A percentile compares a stretch with the other conserved stretches of the same genome.
Evolutionary conservation across 2,113 vertebrate species (phyloP).

Genomic region (Fulica atra): DNA sequence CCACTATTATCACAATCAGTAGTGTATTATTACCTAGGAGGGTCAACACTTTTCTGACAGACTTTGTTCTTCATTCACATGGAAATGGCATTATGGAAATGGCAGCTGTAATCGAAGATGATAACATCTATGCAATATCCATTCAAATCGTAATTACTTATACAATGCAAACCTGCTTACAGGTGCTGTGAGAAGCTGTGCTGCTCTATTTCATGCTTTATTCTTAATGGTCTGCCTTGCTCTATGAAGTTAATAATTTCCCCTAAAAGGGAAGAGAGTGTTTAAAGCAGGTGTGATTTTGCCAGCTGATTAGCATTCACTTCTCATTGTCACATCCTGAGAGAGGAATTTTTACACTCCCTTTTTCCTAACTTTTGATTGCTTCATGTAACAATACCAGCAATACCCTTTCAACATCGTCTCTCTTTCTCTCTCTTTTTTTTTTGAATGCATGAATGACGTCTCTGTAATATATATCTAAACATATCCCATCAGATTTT

Average conservation of each 20-base stretch:
- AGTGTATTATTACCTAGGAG: constrained; percentile 11
- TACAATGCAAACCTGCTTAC: neutral
- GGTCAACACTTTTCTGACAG: constrained; percentile 32
- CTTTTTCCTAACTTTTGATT: neutral
- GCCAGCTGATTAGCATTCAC: constrained; percentile 4
- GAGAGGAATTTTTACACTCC: neutral
- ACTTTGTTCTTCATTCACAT: constrained; percentile 23
- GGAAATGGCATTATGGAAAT: constrained; percentile 34
- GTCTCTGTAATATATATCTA: neutral
- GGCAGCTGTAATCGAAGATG: constrained; percentile 1
- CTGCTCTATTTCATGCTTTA: neutral
- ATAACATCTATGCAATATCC: constrained; percentile 32
- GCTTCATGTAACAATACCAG: neutral
- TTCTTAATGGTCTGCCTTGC: neutral
- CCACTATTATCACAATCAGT: constrained; percentile 1
- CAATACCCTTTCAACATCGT: neutral
- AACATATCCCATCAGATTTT: neutral
- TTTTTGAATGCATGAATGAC: neutral
- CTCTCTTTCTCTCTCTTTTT: neutral
- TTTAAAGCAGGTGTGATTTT: constrained; percentile 33
- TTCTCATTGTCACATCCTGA: neutral
- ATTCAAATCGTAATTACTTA: constrained; percentile 49
- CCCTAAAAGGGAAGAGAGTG: neutral
- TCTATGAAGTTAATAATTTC: constrained; percentile 11
- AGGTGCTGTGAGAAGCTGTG: neutral